phyloP scores from a whole-genome alignment of 2,888 invertebrate species.

The Conops quadrifasciatus region DNA sequence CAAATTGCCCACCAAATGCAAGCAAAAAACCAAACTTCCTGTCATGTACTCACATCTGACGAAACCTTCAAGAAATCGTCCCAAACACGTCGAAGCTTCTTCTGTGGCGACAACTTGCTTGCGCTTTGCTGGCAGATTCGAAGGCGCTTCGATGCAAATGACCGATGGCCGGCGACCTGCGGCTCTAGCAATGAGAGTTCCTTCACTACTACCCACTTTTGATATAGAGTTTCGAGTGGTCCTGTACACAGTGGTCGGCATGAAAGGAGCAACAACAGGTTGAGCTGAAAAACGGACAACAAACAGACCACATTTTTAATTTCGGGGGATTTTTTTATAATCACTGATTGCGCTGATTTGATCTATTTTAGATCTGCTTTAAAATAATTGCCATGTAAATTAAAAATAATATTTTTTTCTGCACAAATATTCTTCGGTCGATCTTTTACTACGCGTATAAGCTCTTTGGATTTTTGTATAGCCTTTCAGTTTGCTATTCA shows the following conservation, averaged over 20 bases:
- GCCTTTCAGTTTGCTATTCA: too few relatives aligned
- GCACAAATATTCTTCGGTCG: too few relatives aligned
- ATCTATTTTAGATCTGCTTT: too few relatives aligned
- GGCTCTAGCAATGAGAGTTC: conserved; percentile 38
- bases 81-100: conserved; percentile 48
- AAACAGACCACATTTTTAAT: too few relatives aligned
- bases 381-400: too few relatives aligned
- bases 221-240: not conserved
- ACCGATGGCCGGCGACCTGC: conserved; percentile 36
- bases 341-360: too few relatives aligned
- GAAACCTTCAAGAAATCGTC: conserved; percentile 53
- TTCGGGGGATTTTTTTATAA: too few relatives aligned
- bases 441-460: too few relatives aligned
- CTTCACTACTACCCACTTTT: conserved; percentile 9
- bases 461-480: too few relatives aligned
- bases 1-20: too few relatives aligned
- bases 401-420: too few relatives aligned
- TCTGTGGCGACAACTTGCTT: conserved; percentile 30
- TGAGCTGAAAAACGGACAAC: conserved; percentile 14
- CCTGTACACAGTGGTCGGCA: not conserved
- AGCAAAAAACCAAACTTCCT: too few relatives aligned
- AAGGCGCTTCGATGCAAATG: conserved; percentile 7
- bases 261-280: not conserved
- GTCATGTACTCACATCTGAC: conserved; percentile 51
- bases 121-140: not conserved